Conservation (phyloP, 2,113 vertebrate species). For the human region DNA sequence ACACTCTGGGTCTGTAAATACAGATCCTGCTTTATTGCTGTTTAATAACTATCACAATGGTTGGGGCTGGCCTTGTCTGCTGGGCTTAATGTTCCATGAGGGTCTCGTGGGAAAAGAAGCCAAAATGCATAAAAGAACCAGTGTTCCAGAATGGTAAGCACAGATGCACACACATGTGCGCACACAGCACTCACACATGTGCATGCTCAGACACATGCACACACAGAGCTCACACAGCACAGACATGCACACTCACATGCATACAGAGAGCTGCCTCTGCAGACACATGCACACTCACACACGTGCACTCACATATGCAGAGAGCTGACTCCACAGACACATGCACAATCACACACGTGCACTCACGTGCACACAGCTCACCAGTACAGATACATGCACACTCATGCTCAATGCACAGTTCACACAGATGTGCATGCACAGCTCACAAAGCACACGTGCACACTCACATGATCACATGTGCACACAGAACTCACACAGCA, state of each 20-base stretch:
- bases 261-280: too few relatives aligned
- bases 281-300: too few relatives aligned
- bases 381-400: too few relatives aligned
- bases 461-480: too few relatives aligned
- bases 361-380: too few relatives aligned
- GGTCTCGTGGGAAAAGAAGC: not conserved
- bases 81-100: conserved; percentile 23
- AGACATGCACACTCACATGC: fast-evolving
- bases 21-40: conserved; percentile 5
- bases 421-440: too few relatives aligned
- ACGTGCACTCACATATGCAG: too few relatives aligned
- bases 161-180: not conserved
- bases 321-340: too few relatives aligned
- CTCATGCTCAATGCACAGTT: too few relatives aligned
- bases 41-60: conserved; percentile 2
- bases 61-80: not conserved
- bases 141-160: not conserved
- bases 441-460: too few relatives aligned
- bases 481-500: too few relatives aligned
- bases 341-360: too few relatives aligned
- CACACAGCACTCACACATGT: not conserved
- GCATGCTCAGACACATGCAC: not conserved
- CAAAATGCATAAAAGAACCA: not conserved
- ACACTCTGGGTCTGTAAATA: conserved; percentile 24
- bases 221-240: not conserved